These are phyloP conservation scores for Epinephelus fuscoguttatus DNA, from an alignment of 2,113 vertebrate genomes.

Conservation along the genomic window DNA sequence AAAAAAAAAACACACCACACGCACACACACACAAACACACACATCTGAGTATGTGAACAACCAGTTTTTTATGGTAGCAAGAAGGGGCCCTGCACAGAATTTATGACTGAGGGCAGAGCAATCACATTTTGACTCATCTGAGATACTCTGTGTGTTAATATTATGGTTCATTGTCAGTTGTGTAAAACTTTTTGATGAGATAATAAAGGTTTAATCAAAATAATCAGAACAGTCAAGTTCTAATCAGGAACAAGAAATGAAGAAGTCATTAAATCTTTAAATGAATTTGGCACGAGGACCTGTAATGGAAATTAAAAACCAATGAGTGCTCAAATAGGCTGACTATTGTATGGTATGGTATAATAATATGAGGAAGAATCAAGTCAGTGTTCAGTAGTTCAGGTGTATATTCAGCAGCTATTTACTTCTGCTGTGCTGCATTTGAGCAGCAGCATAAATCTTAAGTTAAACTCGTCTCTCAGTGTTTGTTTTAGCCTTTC, in stretches of 20 bases:
- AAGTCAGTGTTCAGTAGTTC: neutral
- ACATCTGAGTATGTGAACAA: too few species aligned
- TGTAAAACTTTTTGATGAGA: neutral
- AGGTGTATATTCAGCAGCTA: neutral
- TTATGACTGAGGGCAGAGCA: neutral
- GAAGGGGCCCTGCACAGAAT: too few species aligned
- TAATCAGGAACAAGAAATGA: neutral
- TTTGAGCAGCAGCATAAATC: neutral
- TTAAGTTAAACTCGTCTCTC: too few species aligned
- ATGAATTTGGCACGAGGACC: neutral
- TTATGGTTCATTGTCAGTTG: neutral
- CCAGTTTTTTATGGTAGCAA: too few species aligned
- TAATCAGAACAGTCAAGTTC: neutral
- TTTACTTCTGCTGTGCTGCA: neutral
- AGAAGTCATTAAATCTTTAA: too few species aligned
- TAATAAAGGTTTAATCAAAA: neutral
- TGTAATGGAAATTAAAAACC: neutral
- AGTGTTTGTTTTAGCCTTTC: neutral
- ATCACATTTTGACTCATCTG: too few species aligned
- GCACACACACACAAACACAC: too few species aligned
- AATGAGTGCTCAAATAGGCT: neutral
- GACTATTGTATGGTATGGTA: too few species aligned
- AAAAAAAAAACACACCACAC: too few species aligned
- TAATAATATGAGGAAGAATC: neutral
- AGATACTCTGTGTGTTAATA: neutral